A percentile compares a stretch with the other conserved stretches of the same genome.
phyloP scores from a whole-genome alignment of 2,888 invertebrate genomes.

The Phyllotreta cruciferae region DNA sequence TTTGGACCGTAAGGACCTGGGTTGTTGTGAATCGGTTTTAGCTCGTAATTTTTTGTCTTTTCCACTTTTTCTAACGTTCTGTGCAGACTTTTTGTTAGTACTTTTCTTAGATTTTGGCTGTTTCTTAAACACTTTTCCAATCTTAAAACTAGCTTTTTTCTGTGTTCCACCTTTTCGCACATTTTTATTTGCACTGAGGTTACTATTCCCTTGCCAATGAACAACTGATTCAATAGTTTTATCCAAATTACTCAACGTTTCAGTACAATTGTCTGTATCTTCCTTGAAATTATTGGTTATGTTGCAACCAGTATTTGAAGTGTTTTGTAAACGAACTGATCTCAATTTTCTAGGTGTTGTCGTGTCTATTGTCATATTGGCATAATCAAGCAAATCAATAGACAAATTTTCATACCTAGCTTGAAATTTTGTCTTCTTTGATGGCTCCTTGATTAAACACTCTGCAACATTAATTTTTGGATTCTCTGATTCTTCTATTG shows the following conservation, averaged over 20 bases:
- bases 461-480: no score
- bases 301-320: no score
- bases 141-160: not conserved
- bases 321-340: slow-evolving; percentile 14
- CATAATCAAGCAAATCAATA: slow-evolving; percentile 11
- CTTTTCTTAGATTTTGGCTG: not conserved
- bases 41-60: not conserved
- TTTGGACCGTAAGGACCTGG: no score
- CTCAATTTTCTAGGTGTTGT: slow-evolving; percentile 30
- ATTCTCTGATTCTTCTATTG: no score
- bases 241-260: no score
- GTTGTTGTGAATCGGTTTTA: not conserved
- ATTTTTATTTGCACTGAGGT: no score
- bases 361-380: slow-evolving; percentile 1
- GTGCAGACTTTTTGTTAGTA: not conserved
- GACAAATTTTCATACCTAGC: slow-evolving; percentile 5
- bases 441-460: no score
- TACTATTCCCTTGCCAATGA: no score
- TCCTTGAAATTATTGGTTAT: no score
- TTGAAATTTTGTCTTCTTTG: not conserved
- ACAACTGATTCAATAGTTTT: no score
- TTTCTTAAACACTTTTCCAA: not conserved
- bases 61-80: slow-evolving; percentile 8
- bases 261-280: no score
- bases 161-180: not conserved